A percentile compares a stretch with the other conserved stretches of the same genome.
These are phyloP conservation scores for Rhinogobio ventralis DNA, from an alignment of 2,797 vertebrate genomes.

Conservation along the genomic window DNA sequence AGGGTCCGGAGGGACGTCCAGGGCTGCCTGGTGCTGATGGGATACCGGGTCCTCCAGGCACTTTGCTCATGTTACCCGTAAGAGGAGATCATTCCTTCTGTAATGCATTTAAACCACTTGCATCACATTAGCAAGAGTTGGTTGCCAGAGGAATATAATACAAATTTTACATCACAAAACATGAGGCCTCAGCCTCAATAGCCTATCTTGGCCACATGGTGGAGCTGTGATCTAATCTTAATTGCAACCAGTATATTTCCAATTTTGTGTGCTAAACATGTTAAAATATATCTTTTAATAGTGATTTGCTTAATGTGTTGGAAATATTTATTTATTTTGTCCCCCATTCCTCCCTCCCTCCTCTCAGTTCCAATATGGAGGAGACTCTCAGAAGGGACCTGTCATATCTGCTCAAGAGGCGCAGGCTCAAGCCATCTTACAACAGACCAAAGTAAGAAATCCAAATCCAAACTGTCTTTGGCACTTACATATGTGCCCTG, in stretches of 20 bases:
- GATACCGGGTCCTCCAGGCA: constrained; percentile 86
- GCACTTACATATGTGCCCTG: neutral
- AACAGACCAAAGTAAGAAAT: constrained; percentile 84
- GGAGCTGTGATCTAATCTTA: constrained; percentile 56
- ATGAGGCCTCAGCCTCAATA: neutral
- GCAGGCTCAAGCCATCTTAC: constrained; percentile 90
- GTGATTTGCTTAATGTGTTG: neutral
- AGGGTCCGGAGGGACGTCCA: constrained; percentile 87
- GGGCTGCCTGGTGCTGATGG: constrained; percentile 88
- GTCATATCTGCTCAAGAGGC: constrained; percentile 88
- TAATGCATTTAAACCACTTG: constrained; percentile 3
- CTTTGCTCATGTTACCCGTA: constrained; percentile 90
- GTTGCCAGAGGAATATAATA: constrained; percentile 25
- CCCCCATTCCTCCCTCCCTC: too few species aligned
- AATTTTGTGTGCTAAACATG: constrained; percentile 13
- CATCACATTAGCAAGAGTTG: neutral
- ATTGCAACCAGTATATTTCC: neutral
- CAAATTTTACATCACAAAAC: neutral
- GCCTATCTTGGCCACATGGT: constrained; percentile 52
- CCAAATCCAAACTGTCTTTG: neutral
- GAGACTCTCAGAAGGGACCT: constrained; percentile 86
- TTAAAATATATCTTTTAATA: neutral
- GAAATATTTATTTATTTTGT: neutral
- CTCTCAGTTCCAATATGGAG: constrained; percentile 85
- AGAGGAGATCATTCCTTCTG: constrained; percentile 62